These are phyloP conservation scores for Drosophila putrida DNA, from an alignment of 2,888 invertebrate species.

Conservation along the genomic window DNA sequence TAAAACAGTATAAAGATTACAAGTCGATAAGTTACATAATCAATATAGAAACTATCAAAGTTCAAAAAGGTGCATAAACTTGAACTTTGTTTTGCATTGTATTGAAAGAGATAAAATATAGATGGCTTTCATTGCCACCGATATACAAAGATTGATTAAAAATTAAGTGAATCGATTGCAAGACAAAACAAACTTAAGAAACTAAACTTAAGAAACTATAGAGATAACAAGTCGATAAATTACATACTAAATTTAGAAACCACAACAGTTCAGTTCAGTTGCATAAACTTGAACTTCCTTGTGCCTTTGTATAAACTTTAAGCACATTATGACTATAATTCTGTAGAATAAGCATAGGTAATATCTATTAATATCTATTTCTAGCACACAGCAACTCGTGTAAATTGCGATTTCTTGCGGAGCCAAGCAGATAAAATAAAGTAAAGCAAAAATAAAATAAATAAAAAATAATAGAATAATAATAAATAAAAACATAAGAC, in stretches of 20 bases:
- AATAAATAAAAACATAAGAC: neutral
- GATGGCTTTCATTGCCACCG: too few relatives aligned
- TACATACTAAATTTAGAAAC: neutral
- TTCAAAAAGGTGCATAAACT: neutral
- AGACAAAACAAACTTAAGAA: neutral
- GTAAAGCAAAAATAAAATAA: neutral
- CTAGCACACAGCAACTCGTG: neutral
- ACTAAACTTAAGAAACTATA: neutral
- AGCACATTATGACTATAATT: neutral
- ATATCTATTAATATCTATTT: slow-evolving; percentile 7
- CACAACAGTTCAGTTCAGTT: slow-evolving; percentile 1
- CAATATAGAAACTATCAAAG: neutral
- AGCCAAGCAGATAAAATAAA: neutral
- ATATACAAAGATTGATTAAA: too few relatives aligned
- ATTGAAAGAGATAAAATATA: too few relatives aligned
- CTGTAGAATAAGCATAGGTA: neutral
- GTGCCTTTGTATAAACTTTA: neutral
- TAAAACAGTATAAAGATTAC: neutral
- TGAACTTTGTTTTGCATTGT: too few relatives aligned
- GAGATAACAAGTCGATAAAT: neutral
- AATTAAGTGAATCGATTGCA: neutral
- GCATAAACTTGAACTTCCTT: neutral
- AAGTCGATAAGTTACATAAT: neutral
- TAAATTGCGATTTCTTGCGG: neutral
- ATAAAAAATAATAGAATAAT: neutral